Evolutionary conservation across 2,113 vertebrate genomes (phyloP).

Genomic region (Benthochromis sp.): DNA sequence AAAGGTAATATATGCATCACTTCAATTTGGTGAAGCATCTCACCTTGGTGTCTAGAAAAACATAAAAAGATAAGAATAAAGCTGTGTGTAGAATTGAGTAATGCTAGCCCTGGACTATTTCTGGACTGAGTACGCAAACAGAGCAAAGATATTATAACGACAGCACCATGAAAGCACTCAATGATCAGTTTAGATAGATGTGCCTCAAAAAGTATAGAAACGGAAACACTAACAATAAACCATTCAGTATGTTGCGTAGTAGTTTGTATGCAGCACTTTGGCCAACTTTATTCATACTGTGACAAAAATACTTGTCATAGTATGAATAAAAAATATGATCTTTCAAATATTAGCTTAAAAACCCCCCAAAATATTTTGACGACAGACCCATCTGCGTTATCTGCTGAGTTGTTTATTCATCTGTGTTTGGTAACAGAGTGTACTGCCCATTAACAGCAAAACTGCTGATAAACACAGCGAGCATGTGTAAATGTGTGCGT

Average conservation of each 20-base stretch:
- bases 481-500: background rate
- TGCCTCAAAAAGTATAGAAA: background rate
- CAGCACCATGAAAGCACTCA: background rate
- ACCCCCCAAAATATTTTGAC: background rate
- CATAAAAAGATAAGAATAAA: background rate
- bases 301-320: background rate
- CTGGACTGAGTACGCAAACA: background rate
- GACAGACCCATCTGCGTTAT: background rate
- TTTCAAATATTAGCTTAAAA: background rate
- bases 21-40: background rate
- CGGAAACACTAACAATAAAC: background rate
- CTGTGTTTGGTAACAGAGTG: slow-evolving; percentile 28
- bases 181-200: background rate
- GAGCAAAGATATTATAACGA: background rate
- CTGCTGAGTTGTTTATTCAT: slow-evolving; percentile 38
- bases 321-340: background rate
- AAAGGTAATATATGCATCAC: background rate
- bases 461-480: background rate
- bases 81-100: background rate
- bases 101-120: background rate
- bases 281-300: background rate
- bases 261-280: background rate
- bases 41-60: background rate
- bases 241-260: background rate
- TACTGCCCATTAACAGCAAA: slow-evolving; percentile 27